Conservation (phyloP, 2,113 vertebrate species). For the Myanophis thanlyinensis region DNA sequence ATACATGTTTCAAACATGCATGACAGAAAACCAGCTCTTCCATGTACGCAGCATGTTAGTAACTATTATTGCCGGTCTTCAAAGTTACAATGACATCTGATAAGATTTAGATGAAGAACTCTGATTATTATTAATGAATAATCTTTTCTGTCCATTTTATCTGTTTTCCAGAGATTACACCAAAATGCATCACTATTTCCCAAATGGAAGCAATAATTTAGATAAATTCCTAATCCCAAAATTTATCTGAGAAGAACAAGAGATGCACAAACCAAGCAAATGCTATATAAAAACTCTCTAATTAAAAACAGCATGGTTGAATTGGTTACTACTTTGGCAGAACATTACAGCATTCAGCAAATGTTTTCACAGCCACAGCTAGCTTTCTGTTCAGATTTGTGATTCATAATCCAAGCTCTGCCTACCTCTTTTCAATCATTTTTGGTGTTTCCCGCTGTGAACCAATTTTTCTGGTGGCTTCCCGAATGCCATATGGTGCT, state of each 20-base stretch:
- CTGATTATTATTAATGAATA: background rate
- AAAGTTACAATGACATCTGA: background rate
- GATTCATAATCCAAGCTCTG: constrained; percentile 18
- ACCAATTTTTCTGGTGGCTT: constrained; percentile 91
- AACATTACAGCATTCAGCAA: background rate
- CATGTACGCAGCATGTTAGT: background rate
- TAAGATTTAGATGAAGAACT: background rate
- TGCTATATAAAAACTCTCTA: constrained; percentile 7
- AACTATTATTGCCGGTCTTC: background rate
- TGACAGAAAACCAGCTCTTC: background rate
- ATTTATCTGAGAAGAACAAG: background rate
- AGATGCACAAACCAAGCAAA: background rate
- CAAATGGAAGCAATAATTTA: background rate
- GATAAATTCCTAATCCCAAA: background rate
- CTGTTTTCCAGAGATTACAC: background rate
- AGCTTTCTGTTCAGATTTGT: background rate
- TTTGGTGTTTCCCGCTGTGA: constrained; percentile 85
- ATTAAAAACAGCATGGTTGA: background rate
- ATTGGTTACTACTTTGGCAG: constrained; percentile 17
- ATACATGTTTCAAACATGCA: background rate
- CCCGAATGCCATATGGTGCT: constrained; percentile 97
- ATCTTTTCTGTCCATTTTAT: background rate
- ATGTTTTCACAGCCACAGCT: constrained; percentile 5
- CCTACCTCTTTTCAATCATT: constrained; percentile 80
- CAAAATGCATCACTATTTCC: background rate